Conservation (phyloP, 2,888 invertebrate species). For the Machimus atricapillus region DNA sequence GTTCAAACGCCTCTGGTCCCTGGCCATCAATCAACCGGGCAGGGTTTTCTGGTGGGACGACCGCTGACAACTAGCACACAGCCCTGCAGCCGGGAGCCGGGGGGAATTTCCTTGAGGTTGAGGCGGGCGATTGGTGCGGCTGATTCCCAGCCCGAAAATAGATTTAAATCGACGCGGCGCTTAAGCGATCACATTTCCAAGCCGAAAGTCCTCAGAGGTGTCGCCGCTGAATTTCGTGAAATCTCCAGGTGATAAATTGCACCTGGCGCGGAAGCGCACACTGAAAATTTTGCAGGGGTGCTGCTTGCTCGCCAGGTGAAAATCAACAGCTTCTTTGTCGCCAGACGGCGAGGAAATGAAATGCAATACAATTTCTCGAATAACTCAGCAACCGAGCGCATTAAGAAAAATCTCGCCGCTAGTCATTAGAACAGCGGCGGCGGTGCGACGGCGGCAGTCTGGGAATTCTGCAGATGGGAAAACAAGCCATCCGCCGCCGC, state of each 20-base stretch:
- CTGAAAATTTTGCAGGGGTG: not conserved
- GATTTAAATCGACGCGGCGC: not conserved
- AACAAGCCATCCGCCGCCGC: slow-evolving; percentile 12
- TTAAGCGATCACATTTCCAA: not conserved
- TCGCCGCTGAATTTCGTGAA: not conserved
- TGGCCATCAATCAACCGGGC: not conserved
- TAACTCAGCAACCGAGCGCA: not conserved
- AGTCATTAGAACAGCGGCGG: not conserved
- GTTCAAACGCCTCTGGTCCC: not conserved
- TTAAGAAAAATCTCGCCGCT: not conserved
- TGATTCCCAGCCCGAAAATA: not conserved
- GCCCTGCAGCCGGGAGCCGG: not conserved
- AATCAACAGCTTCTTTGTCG: not conserved
- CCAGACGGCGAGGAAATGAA: not conserved
- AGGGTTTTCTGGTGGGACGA: not conserved
- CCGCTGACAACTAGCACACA: not conserved
- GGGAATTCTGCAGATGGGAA: slow-evolving; percentile 10
- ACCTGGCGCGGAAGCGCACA: not conserved
- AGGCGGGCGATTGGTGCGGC: not conserved
- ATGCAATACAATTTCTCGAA: slow-evolving; percentile 19
- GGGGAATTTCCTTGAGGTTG: not conserved
- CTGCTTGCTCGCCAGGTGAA: not conserved
- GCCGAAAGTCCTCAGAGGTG: not conserved
- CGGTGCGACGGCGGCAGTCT: not conserved
- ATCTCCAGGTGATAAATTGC: not conserved